Percentiles rank a stretch among this genome's conserved stretches.
phyloP scores from a whole-genome alignment of 2,113 vertebrate species.

The Rhinopithecus roxellana region DNA sequence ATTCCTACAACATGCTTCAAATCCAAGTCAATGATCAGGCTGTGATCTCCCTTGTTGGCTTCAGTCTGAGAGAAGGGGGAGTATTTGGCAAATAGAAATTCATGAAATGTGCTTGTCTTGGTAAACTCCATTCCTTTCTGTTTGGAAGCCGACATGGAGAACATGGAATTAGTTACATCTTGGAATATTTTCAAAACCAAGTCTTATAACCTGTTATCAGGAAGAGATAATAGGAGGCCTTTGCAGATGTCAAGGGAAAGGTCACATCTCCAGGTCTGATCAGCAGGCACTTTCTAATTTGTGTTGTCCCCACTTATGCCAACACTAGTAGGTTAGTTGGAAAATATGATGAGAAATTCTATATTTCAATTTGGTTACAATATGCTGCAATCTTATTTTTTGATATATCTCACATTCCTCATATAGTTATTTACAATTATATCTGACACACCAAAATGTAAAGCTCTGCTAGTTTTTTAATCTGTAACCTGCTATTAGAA shows the following conservation, averaged over 20 bases:
- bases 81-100: background rate
- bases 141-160: background rate
- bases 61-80: background rate
- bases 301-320: slow-evolving; percentile 35
- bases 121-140: background rate
- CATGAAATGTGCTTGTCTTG: background rate
- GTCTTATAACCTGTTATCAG: slow-evolving; percentile 30
- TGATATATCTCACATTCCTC: slow-evolving; percentile 1
- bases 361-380: slow-evolving; percentile 8
- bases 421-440: background rate
- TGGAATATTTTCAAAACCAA: slow-evolving; percentile 39
- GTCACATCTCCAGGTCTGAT: background rate
- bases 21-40: background rate
- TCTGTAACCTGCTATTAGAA: slow-evolving; percentile 22
- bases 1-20: background rate
- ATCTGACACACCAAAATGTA: slow-evolving; percentile 24
- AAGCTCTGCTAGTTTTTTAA: background rate
- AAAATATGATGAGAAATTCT: background rate
- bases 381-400: slow-evolving; percentile 48
- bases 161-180: background rate
- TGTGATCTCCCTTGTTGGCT: background rate
- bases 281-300: slow-evolving; percentile 4
- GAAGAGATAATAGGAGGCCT: background rate
- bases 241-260: slow-evolving; percentile 27
- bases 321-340: background rate